Base-by-base conservation (phyloP, 2,113 vertebrate genomes). In the Cairina moschata region DNA sequence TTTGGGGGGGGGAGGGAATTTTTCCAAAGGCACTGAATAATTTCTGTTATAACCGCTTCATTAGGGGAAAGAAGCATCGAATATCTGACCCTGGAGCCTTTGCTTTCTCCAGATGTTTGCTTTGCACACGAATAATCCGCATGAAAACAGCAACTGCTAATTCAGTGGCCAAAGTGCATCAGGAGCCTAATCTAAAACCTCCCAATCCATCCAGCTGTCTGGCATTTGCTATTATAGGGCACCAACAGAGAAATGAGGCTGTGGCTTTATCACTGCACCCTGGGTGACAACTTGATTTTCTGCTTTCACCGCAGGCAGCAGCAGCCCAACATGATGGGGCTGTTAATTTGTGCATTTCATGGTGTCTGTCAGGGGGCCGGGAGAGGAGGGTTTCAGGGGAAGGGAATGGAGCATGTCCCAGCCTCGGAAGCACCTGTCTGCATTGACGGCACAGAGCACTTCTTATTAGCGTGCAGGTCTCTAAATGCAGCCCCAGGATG, bases 231-330 rank as follows among this genome's bases (percentile, higher is more conserved):
- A 98, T 99, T 98, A 98, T 98, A 98, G 98, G 97, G 98, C 98
- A 98, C 97, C 98, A 97, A 97, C 98, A 98, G 98, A 98, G 98
- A 98, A 98, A 98, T 97, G 98, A 98, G 97, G 95, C 98, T 98
- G 98, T 98, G 98, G 98, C 98, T 98, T 98, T 98, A 98, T 98
- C 97, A 88, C 98, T 98, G 98, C 96, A 98, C 98, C 97, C 96
- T 96, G 98, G 97, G 98, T 99, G 98, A 99, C 99, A 99, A 98
- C 98, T 99, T 99, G 98, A 99, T 99, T 99, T 99, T 98, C 98
- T 98, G 98, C 98, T 98, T 98, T 98, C 98, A 98, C 98, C 91
- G 91, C 98, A 98, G 98, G 98, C 98, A 98, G 98, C 98, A 98
- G 98, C 98, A 97, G 97, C 97, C 98, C 97, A 98, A 98, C 98